Base-by-base conservation (phyloP, 2,888 invertebrate genomes). In the Leucoma salicis region DNA sequence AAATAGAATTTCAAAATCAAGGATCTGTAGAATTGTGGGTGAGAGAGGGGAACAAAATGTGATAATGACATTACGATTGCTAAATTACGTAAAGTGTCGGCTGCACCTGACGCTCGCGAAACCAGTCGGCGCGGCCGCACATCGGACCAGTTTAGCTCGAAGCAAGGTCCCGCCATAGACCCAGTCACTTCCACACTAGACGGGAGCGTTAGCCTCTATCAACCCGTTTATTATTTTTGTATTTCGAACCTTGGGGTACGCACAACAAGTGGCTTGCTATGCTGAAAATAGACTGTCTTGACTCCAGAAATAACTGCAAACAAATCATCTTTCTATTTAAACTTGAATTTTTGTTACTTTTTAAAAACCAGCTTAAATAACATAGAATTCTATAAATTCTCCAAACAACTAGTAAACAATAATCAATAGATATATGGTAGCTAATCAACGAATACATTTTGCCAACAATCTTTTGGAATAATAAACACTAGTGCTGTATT, bases 141-240 rank as follows among this genome's bases (percentile, higher is more conserved):
- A 48, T 48, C 54, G 42, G 54, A 60, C 60, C 60, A 60, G 59
- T 59, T 59, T 57, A 54, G 67, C 70, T 66, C 59, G 59, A 70
- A 72, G 77, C 85, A 84, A 86, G 85, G 87, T 85, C 85, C 72
- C 74, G 71, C 65, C 78, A 73, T 73, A 76, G 72, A 69, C 72
- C 59, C 64, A 65, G 65, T 57, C 62, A 58, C 56, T 49, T 45
- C 35, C 44, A 53, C 48, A 42, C 46, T 44, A 46, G 42, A 35
- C 45, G 65, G 63, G 74, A 63, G 67, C 74, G 62, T 65, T 74
- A 69, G 58, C 72, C 73, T 68, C 63, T 45, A 50, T 53, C 58
- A 56, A 69, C 71, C 61, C 58, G 69, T 70, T 70, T 70, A 63
- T 63, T 70, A 70, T 68, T 65, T 67, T 66, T 70, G 55, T 54